phyloP scores from a whole-genome alignment of 2,113 vertebrate species.

The Hymenochirus boettgeri region DNA sequence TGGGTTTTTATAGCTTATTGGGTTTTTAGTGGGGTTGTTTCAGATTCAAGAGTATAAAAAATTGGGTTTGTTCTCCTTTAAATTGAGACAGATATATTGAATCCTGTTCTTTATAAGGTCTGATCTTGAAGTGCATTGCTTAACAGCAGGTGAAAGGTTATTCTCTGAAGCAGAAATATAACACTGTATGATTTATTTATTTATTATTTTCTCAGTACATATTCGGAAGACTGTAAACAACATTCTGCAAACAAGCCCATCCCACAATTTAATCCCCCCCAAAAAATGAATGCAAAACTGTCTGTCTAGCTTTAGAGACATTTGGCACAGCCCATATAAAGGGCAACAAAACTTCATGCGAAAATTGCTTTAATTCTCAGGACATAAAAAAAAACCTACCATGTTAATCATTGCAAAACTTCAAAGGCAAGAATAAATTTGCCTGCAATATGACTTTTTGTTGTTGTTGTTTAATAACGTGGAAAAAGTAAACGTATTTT shows the following conservation, averaged over 20 bases:
- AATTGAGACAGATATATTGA: too few relatives aligned
- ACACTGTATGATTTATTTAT: conserved; percentile 11
- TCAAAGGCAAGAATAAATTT: too few relatives aligned
- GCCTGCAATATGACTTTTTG: too few relatives aligned
- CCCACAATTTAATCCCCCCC: conserved; percentile 11
- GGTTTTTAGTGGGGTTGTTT: too few relatives aligned
- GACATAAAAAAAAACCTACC: conserved; percentile 9
- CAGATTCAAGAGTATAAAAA: too few relatives aligned
- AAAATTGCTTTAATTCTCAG: conserved; percentile 8
- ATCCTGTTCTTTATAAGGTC: too few relatives aligned
- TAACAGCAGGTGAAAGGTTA: conserved; percentile 27
- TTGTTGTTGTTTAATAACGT: too few relatives aligned
- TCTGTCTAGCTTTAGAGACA: conserved; percentile 6
- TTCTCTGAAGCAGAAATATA: conserved; percentile 16
- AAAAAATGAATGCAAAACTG: conserved; percentile 29
- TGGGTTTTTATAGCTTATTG: too few relatives aligned
- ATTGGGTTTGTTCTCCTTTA: too few relatives aligned
- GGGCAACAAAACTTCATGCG: conserved; percentile 26
- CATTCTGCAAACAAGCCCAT: conserved; percentile 33
- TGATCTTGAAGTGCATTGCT: conserved; percentile 7
- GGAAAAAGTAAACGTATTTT: background rate
- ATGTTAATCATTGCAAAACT: too few relatives aligned
- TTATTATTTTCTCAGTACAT: conserved; percentile 23
- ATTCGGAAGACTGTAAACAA: conserved; percentile 41
- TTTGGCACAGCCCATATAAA: conserved; percentile 23